These are phyloP conservation scores for Corythornis vintsioides DNA, from an alignment of 2,113 vertebrate genomes.

Conservation along the genomic window DNA sequence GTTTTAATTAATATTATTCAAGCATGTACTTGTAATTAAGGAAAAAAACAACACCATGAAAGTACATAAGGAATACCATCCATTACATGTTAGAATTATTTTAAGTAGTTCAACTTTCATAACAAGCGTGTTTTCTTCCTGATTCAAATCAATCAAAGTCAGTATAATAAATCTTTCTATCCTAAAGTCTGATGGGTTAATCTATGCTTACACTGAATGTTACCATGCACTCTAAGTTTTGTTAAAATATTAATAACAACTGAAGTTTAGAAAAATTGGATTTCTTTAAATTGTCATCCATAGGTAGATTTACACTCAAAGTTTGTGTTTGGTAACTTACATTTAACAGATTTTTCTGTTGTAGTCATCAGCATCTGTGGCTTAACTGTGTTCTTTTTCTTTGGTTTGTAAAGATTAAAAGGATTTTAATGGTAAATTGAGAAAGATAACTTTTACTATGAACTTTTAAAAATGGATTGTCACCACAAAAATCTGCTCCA, in stretches of 20 bases:
- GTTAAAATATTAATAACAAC: slow-evolving; percentile 63
- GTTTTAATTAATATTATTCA: neutral
- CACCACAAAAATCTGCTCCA: slow-evolving; percentile 1
- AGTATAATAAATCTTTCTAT: slow-evolving; percentile 54
- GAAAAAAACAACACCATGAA: neutral
- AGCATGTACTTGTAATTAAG: neutral
- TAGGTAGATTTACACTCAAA: slow-evolving; percentile 43
- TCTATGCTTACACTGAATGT: slow-evolving; percentile 32
- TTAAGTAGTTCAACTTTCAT: neutral
- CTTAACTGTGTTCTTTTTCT: neutral
- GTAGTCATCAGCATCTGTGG: neutral
- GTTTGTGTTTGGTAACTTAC: neutral
- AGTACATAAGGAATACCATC: neutral
- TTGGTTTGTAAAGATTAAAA: neutral
- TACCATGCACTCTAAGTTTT: slow-evolving; percentile 39
- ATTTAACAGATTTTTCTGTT: slow-evolving; percentile 15
- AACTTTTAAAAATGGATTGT: neutral
- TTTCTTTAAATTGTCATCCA: slow-evolving; percentile 34
- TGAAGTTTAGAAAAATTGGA: slow-evolving; percentile 54
- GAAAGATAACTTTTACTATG: slow-evolving; percentile 1
- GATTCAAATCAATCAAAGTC: slow-evolving; percentile 39
- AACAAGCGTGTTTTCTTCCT: neutral
- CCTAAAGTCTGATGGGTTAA: slow-evolving; percentile 35
- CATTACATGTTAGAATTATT: neutral
- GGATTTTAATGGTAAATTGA: neutral